A percentile compares a stretch with the other conserved stretches of the same genome.
Conservation (phyloP, 2,888 invertebrate genomes). For the Pyrocoelia pectoralis region DNA sequence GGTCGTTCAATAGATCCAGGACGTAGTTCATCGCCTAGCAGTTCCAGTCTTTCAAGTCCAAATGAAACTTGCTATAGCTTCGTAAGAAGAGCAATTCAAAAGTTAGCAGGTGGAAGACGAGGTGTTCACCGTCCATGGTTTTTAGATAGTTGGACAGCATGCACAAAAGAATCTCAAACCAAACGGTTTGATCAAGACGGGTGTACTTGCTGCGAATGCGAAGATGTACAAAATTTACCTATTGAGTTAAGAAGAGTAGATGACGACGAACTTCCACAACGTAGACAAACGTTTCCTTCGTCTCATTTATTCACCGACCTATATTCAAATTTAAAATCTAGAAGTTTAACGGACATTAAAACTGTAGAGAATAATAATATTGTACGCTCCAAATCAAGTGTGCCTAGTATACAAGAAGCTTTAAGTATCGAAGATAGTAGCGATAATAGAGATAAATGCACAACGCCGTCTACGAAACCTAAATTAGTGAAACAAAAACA, state of each 20-base stretch:
- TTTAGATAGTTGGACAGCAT: conserved; percentile 77
- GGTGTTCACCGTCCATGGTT: conserved; percentile 77
- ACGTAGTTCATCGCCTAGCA: conserved; percentile 72
- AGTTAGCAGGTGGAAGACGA: conserved; percentile 75
- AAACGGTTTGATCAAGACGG: conserved; percentile 64
- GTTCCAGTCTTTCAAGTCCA: conserved; percentile 88
- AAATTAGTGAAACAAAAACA: conserved; percentile 87
- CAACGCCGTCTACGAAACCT: conserved; percentile 62
- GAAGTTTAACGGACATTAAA: conserved; percentile 84
- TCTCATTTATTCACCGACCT: conserved; percentile 59
- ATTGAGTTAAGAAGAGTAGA: conserved; percentile 87
- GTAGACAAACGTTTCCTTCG: conserved; percentile 63
- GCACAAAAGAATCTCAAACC: conserved; percentile 55
- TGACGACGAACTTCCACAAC: conserved; percentile 64
- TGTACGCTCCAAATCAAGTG: conserved; percentile 78
- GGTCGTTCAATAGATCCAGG: conserved; percentile 74
- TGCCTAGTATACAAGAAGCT: conserved; percentile 64
- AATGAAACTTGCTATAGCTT: conserved; percentile 96
- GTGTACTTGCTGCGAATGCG: conserved; percentile 68
- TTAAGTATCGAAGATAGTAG: conserved; percentile 36
- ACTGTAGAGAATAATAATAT: conserved; percentile 76
- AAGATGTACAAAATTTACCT: conserved; percentile 78
- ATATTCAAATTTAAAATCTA: conserved; percentile 73
- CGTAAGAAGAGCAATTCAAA: conserved; percentile 84
- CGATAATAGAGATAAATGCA: conserved; percentile 34